These are phyloP conservation scores for Rhynchophorus ferrugineus DNA, from an alignment of 1,140 invertebrate species.

Conservation along the genomic window DNA sequence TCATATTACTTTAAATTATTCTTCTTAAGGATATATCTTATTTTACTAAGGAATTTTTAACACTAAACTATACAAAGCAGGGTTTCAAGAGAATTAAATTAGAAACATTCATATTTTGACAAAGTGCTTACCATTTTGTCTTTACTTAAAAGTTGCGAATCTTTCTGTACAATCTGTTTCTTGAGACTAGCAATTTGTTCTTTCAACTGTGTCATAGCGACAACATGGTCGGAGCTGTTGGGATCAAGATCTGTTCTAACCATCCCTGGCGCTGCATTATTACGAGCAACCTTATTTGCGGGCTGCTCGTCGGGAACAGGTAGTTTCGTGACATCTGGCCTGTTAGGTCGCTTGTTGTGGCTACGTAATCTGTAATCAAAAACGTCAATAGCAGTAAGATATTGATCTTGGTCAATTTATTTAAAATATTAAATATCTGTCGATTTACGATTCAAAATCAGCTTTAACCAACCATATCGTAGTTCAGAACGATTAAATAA, in stretches of 20 bases:
- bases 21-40: too few species aligned
- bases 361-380: slow-evolving; percentile 48
- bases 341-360: slow-evolving; percentile 64
- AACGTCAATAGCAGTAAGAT: neutral
- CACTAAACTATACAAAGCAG: too few species aligned
- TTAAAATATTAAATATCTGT: neutral
- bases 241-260: slow-evolving; percentile 60
- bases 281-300: slow-evolving; percentile 44
- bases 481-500: too few species aligned
- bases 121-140: slow-evolving; percentile 76
- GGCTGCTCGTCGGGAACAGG: slow-evolving; percentile 41
- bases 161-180: slow-evolving; percentile 79
- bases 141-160: slow-evolving; percentile 78
- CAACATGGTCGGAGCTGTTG: slow-evolving; percentile 86
- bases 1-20: too few species aligned
- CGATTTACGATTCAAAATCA: too few species aligned
- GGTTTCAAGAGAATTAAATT: neutral
- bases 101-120: slow-evolving; percentile 1
- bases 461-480: too few species aligned
- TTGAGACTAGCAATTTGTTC: slow-evolving; percentile 90
- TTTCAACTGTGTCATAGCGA: slow-evolving; percentile 87
- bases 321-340: slow-evolving; percentile 63
- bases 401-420: neutral
- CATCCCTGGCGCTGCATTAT: slow-evolving; percentile 36
- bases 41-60: too few species aligned